Percentiles rank a stretch among this genome's conserved stretches.
Conservation (phyloP, 2,888 invertebrate species). For the Rugalucina vietnamica region DNA sequence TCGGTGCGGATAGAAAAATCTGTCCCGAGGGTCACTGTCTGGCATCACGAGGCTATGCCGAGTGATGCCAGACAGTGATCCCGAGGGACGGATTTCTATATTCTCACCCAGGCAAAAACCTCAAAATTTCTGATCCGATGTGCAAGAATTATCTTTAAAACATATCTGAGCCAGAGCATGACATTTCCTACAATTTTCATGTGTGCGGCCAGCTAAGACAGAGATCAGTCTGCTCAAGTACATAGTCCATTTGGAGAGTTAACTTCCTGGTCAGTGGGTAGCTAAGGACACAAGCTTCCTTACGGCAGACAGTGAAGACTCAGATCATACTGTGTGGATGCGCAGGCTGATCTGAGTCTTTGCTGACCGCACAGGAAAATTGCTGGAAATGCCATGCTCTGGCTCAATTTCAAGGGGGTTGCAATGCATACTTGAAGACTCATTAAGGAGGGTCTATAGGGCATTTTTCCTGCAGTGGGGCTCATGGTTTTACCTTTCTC, state of each 20-base stretch:
- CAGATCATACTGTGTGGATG: too few relatives aligned
- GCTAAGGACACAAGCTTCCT: too few relatives aligned
- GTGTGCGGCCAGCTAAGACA: too few relatives aligned
- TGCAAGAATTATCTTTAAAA: background rate
- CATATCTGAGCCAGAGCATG: background rate
- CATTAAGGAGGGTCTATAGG: background rate
- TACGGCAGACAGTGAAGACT: too few relatives aligned
- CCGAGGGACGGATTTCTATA: background rate
- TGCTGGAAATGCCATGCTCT: background rate
- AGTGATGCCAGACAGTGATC: background rate
- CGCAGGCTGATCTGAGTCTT: too few relatives aligned
- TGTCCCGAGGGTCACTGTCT: background rate
- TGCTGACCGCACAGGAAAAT: too few relatives aligned
- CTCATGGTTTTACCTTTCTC: background rate
- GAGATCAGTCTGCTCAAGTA: too few relatives aligned
- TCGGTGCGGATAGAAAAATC: background rate
- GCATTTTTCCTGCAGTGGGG: background rate
- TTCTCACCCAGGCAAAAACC: background rate
- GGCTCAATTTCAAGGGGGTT: background rate
- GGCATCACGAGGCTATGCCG: too few relatives aligned
- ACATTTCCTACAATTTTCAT: background rate
- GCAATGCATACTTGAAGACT: background rate
- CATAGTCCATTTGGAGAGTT: too few relatives aligned
- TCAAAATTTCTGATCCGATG: background rate
- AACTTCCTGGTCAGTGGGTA: too few relatives aligned